A percentile compares a stretch with the other conserved stretches of the same genome.
Conservation (phyloP, 2,888 invertebrate species). For the Cheilosia scutellata region DNA sequence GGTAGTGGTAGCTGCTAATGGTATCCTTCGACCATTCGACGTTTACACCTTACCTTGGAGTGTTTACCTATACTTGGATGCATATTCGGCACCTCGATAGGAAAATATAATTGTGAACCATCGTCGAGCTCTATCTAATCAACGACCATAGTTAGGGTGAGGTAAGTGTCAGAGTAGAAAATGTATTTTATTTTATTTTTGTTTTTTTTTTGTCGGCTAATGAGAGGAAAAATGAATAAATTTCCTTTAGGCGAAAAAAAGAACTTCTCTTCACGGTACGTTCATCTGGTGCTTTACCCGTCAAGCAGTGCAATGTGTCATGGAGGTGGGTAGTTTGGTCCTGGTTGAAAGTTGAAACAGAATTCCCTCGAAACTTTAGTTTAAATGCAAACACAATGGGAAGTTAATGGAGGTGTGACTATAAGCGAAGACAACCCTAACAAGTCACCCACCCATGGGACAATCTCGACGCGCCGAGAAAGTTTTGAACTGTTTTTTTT, state of each 20-base stretch:
- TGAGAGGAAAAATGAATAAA: conserved; percentile 59
- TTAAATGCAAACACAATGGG: conserved; percentile 53
- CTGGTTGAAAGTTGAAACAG: conserved; percentile 38
- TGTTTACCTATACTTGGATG: conserved; percentile 40
- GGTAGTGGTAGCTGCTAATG: neutral
- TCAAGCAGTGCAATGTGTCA: conserved; percentile 47
- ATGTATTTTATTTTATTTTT: conserved; percentile 4
- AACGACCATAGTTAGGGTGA: neutral
- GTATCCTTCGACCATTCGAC: conserved; percentile 19
- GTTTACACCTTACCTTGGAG: conserved; percentile 25
- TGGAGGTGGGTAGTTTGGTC: conserved; percentile 43
- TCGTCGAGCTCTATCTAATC: conserved; percentile 49
- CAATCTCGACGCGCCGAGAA: conserved; percentile 38
- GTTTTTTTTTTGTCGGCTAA: conserved; percentile 27
- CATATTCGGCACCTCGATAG: conserved; percentile 42
- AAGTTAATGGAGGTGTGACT: conserved; percentile 49
- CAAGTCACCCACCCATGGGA: conserved; percentile 25
- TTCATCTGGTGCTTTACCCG: conserved; percentile 14
- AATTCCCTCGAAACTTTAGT: conserved; percentile 34
- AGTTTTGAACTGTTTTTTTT: conserved; percentile 29
- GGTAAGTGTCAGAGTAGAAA: neutral
- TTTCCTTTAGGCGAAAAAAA: conserved; percentile 1
- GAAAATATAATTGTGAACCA: conserved; percentile 43
- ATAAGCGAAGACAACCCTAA: conserved; percentile 19
- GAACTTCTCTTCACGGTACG: conserved; percentile 22